Evolutionary conservation across 2,113 vertebrate species (phyloP).

Genomic region (Theristicus caerulescens): DNA sequence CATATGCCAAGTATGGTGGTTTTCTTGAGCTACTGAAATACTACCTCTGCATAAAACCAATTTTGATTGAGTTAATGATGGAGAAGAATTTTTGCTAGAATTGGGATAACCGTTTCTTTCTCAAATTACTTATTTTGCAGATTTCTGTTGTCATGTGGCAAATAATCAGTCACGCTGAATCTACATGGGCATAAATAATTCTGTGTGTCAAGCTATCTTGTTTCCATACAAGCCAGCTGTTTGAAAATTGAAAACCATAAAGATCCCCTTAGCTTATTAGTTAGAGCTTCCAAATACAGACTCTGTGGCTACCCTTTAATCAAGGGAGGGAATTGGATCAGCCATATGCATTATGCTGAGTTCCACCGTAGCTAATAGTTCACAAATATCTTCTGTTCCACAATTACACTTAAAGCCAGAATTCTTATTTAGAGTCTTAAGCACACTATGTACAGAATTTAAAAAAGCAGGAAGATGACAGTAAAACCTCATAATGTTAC

Average conservation of each 20-base stretch:
- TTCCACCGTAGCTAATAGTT: neutral
- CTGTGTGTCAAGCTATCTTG: neutral
- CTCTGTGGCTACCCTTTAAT: neutral
- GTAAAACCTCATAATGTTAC: neutral
- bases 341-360: neutral
- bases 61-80: neutral
- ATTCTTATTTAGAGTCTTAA: neutral
- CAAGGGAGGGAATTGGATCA: neutral
- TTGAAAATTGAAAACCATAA: slow-evolving; percentile 2
- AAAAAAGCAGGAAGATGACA: neutral
- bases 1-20: neutral
- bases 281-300: neutral
- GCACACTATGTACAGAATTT: neutral
- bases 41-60: neutral
- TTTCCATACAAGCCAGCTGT: slow-evolving; percentile 16
- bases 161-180: neutral
- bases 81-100: neutral
- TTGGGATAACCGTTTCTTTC: neutral
- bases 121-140: neutral
- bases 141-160: neutral
- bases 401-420: neutral
- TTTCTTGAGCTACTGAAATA: neutral
- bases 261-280: neutral
- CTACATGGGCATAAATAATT: neutral
- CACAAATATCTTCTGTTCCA: neutral